phyloP scores from a whole-genome alignment of 1,140 invertebrate species.

The Drosophila kohkoa region DNA sequence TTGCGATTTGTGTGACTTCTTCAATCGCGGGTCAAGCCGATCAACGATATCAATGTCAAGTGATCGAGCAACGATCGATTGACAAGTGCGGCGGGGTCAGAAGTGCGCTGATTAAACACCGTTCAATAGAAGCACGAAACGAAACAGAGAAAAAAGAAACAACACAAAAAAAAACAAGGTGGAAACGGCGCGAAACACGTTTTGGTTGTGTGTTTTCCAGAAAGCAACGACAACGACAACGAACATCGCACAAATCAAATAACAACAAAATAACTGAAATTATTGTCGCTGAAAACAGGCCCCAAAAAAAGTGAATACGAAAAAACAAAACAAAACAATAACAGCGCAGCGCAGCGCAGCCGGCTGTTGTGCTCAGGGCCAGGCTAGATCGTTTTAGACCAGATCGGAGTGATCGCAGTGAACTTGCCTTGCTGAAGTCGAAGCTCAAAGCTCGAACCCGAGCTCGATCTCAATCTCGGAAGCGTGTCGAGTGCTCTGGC shows the following conservation, averaged over 20 bases:
- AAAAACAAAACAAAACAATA: slow-evolving; percentile 28
- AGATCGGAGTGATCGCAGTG: slow-evolving; percentile 11
- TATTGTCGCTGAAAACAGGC: slow-evolving; percentile 41
- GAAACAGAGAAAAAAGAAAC: slow-evolving; percentile 41
- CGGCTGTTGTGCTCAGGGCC: slow-evolving; percentile 11
- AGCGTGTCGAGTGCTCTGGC: slow-evolving; percentile 46
- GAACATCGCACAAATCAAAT: slow-evolving; percentile 36
- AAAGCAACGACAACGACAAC: slow-evolving; percentile 32
- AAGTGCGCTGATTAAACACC: slow-evolving; percentile 68
- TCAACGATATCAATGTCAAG: slow-evolving; percentile 67
- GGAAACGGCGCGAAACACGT: slow-evolving; percentile 75
- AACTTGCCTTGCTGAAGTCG: neutral
- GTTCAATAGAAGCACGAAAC: slow-evolving; percentile 56
- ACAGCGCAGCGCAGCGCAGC: slow-evolving; percentile 4
- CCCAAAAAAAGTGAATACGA: slow-evolving; percentile 24
- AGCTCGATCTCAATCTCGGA: slow-evolving; percentile 25
- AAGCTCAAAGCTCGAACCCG: neutral
- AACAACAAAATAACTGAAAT: slow-evolving; percentile 70
- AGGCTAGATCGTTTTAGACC: neutral
- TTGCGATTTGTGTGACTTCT: neutral
- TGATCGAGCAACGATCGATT: slow-evolving; percentile 17
- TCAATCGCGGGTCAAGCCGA: neutral
- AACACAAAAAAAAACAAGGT: slow-evolving; percentile 37
- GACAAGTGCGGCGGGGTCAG: slow-evolving; percentile 60
- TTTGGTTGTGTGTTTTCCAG: slow-evolving; percentile 48